These are phyloP conservation scores for Bacillus rossius DNA, from an alignment of 1,140 invertebrate genomes.

Conservation along the genomic window DNA sequence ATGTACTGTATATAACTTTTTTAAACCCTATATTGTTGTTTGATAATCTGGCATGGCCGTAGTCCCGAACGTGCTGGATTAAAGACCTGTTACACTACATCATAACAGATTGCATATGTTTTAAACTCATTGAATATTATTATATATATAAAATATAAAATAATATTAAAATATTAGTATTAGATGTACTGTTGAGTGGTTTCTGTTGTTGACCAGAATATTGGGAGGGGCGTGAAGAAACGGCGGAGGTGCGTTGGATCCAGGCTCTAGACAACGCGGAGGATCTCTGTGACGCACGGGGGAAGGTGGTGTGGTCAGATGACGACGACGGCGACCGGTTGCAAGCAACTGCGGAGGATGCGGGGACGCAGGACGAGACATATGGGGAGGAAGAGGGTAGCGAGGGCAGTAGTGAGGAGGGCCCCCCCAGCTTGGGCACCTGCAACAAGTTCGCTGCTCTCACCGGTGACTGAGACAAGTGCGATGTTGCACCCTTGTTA, in stretches of 20 bases:
- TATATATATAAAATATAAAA: no score
- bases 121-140: no score
- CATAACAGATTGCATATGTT: no score
- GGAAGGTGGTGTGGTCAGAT: background rate
- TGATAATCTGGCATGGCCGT: no score
- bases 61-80: no score
- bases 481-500: slow-evolving; percentile 28
- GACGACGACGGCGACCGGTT: background rate
- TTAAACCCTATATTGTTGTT: no score
- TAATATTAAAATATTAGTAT: no score
- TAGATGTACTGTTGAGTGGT: no score
- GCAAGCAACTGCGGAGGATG: background rate
- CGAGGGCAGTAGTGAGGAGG: background rate
- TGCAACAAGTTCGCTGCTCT: slow-evolving; percentile 1
- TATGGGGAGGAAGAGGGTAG: background rate
- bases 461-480: slow-evolving; percentile 29
- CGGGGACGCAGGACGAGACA: background rate
- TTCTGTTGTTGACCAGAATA: background rate
- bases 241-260: background rate
- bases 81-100: no score
- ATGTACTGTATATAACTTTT: no score
- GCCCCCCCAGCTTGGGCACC: background rate
- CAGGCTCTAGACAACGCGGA: background rate
- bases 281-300: background rate
- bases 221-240: background rate